Base-by-base conservation (phyloP, 1,140 invertebrate genomes). In the Tyrophagus putrescentiae region DNA sequence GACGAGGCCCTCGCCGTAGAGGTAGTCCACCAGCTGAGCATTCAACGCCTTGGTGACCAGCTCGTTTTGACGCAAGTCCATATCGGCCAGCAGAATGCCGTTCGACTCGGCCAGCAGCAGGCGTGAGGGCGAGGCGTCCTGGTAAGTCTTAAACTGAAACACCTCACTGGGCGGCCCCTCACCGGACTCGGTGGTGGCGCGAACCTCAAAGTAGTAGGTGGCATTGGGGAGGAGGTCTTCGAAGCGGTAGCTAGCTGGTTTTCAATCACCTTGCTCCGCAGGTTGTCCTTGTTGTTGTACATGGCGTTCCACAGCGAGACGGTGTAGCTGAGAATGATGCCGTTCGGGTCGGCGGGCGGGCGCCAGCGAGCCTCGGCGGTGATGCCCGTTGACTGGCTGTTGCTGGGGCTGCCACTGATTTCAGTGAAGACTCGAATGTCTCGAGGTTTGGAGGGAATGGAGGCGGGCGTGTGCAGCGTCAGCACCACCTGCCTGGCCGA, bases 141-240 rank as follows among this genome's bases (percentile, higher is more conserved):
- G 74, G 1, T 82, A 29, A 28, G 70, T 82, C 13, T 80, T 76
- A 3, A 79, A 77, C 39, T 75, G 72, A 1, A 83, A 78, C 1
- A 74, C 71, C 56, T 77, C 72, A 1, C 83, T 83, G 54, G 78
- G 78, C 25, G 77, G 73, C 11, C 88, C 83, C 60, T 77, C 77
- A 0, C 85, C 86, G 25, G 81, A 79, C 41, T 80, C 76, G 3
- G 85, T 89, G 65, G 79, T 83, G 0, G 87, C 86, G 70, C 80
- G 77, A 36, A 92, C 83, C 72, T 83, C 76, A 65, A 87, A 87
- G 62, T 76, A 81, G 64, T 90, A 90, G 0, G 79, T 82, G 23
- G 78, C 75, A 42, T 81, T 80, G 11, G 74, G 69, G 4, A 73
- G 68, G 0, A 85, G 69, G 62, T 81, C 71, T 3, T 76, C 67